Evolutionary conservation across 2,797 vertebrate species (phyloP).

Genomic region (Bradypodion pumilum): DNA sequence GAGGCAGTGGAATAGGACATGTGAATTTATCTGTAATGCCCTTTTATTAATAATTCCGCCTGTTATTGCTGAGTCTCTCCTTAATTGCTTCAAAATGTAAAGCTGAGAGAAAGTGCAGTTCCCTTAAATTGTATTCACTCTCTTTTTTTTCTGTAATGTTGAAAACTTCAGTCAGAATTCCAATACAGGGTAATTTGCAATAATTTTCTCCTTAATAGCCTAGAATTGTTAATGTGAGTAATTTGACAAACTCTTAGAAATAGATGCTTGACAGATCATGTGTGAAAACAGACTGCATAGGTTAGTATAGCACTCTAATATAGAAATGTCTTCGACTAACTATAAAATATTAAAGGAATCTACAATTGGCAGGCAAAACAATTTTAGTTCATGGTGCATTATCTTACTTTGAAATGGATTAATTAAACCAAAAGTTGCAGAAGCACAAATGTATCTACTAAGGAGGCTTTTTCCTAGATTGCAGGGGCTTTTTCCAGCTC

Average conservation of each 20-base stretch:
- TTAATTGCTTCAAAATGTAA: neutral
- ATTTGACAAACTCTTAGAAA: neutral
- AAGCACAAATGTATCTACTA: neutral
- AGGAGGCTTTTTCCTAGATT: neutral
- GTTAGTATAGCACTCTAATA: no score
- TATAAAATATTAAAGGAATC: neutral
- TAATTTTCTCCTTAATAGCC: neutral
- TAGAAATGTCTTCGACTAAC: neutral
- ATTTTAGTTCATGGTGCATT: no score
- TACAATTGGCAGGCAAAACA: neutral
- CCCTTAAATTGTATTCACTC: neutral
- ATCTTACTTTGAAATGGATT: neutral
- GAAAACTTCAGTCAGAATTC: neutral
- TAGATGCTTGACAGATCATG: neutral
- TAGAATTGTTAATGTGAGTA: neutral
- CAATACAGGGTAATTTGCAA: neutral
- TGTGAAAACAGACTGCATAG: neutral
- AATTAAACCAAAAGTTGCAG: neutral
- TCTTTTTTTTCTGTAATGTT: neutral
- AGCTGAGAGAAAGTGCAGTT: neutral
- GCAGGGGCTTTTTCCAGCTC: neutral
- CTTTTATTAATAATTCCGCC: conserved; percentile 13
- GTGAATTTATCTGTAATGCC: neutral
- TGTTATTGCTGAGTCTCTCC: neutral
- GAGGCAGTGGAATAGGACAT: neutral